A percentile compares a stretch with the other conserved stretches of the same genome.
These are phyloP conservation scores for Agrenia bidenticulata DNA, from an alignment of 2,888 invertebrate genomes.

Conservation along the genomic window DNA sequence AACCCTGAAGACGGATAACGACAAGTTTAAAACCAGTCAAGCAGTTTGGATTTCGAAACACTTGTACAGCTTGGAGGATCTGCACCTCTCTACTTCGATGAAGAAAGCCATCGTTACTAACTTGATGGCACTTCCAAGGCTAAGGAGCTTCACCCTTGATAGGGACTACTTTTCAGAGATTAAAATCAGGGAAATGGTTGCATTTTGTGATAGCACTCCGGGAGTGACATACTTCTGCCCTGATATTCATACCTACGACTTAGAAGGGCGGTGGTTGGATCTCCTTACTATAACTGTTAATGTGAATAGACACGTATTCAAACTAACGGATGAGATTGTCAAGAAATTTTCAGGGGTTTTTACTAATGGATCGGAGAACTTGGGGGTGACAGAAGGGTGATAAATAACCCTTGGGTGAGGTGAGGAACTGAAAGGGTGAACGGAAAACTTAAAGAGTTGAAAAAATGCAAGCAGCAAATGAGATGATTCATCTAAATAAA, in stretches of 20 bases:
- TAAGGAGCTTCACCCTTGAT: neutral
- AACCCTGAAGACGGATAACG: neutral
- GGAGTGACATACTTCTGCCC: neutral
- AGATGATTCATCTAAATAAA: too few species aligned
- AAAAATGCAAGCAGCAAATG: too few species aligned
- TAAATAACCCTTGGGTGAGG: too few species aligned
- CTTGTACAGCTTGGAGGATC: neutral
- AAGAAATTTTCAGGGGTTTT: neutral
- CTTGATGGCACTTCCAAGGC: too few species aligned
- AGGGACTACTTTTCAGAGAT: neutral
- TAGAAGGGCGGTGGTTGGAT: neutral
- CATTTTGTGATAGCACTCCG: neutral
- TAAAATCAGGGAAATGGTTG: neutral
- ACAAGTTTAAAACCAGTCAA: neutral
- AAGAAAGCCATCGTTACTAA: neutral
- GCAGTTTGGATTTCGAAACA: neutral
- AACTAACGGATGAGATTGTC: neutral
- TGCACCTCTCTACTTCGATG: neutral
- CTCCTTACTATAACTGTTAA: neutral
- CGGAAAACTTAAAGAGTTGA: too few species aligned
- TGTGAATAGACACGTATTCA: too few species aligned
- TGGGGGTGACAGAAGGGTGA: too few species aligned
- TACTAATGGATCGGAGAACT: too few species aligned
- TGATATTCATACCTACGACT: neutral
- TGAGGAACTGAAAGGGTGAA: too few species aligned